Evolutionary conservation across 2,113 vertebrate genomes (phyloP), one percentile per base, ranked within the genome.

Genomic region (Aix galericulata): DNA sequence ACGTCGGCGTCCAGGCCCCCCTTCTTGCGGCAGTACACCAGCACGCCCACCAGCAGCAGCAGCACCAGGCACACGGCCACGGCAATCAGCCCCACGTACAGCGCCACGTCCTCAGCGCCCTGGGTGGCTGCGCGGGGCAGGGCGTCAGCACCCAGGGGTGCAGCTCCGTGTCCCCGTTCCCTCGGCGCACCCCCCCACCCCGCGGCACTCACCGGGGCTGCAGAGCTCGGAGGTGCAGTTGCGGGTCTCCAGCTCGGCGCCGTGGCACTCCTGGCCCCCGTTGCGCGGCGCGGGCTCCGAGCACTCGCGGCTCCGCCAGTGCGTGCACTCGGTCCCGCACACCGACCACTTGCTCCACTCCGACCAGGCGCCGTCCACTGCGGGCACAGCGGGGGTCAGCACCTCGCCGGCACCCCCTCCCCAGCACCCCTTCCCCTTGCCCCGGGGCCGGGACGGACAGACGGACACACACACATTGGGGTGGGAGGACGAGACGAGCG

Each of bases 191-290:
- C 48, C 4, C 3, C 38, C 38, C 38, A 13, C 55, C 56, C 53
- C 3, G 1, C 29, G 3, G 3, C 6, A 98, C 99, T 99, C 98
- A 99, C 99, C 98, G 29, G 99, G 99, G 71, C 98, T 98, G 82
- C 99, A 99, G 94, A 99, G 98, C 84, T 99, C 99, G 0, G 98
- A 99, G 96, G 99, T 99, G 82, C 99, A 99, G 97, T 99, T 99
- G 85, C 98, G 98, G 42, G 98, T 99, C 97, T 99, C 99, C 93
- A 99, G 98, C 96, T 99, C 99, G 0, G 98, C 94, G 6, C 99
- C 99, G 4, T 94, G 98, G 94, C 99, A 99, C 17, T 99, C 98
- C 89, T 97, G 99, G 56, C 99, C 99, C 53, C 99, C 99, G 0
- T 99, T 99, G 85, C 99, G 98, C 5, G 99, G 99, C 0, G 98